A percentile compares a stretch with the other conserved stretches of the same genome.
Conservation (phyloP, 2,797 vertebrate species). For the Avahi laniger region DNA sequence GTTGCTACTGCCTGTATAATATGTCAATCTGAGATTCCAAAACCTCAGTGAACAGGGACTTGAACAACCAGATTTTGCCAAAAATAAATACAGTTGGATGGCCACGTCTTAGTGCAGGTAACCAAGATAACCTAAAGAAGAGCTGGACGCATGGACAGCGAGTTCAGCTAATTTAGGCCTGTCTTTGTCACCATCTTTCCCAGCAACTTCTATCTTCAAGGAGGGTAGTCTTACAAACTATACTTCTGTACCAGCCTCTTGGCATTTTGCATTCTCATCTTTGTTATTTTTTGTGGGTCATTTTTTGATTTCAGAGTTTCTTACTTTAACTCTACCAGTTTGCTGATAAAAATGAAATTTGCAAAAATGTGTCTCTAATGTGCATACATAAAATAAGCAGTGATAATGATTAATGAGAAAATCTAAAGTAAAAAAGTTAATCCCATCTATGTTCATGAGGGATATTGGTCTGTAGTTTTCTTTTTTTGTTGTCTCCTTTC, state of each 20-base stretch:
- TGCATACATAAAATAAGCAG: neutral
- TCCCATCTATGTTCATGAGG: too few relatives aligned
- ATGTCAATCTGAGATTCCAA: slow-evolving; percentile 68
- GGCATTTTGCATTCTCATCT: neutral
- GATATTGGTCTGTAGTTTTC: too few relatives aligned
- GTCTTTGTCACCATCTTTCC: slow-evolving; percentile 52
- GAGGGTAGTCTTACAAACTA: neutral
- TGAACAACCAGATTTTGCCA: slow-evolving; percentile 72
- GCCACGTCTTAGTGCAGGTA: slow-evolving; percentile 56
- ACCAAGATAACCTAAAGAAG: slow-evolving; percentile 69
- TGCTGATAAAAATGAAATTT: slow-evolving; percentile 2
- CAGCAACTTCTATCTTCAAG: neutral
- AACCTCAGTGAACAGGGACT: slow-evolving; percentile 70
- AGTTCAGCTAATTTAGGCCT: neutral
- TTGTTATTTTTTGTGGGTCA: neutral
- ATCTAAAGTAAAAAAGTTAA: slow-evolving; percentile 8
- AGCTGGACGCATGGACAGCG: slow-evolving; percentile 55
- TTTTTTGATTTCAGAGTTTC: neutral
- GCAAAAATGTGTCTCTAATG: neutral
- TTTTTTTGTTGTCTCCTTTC: too few relatives aligned
- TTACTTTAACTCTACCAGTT: neutral
- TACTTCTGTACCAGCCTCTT: neutral
- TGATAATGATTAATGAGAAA: neutral
- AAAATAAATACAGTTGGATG: slow-evolving; percentile 56
- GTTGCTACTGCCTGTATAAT: slow-evolving; percentile 65